Percentiles rank a stretch among this genome's conserved stretches.
These are phyloP conservation scores for Cebidichthys violaceus DNA, from an alignment of 2,113 vertebrate genomes.

Conservation along the genomic window DNA sequence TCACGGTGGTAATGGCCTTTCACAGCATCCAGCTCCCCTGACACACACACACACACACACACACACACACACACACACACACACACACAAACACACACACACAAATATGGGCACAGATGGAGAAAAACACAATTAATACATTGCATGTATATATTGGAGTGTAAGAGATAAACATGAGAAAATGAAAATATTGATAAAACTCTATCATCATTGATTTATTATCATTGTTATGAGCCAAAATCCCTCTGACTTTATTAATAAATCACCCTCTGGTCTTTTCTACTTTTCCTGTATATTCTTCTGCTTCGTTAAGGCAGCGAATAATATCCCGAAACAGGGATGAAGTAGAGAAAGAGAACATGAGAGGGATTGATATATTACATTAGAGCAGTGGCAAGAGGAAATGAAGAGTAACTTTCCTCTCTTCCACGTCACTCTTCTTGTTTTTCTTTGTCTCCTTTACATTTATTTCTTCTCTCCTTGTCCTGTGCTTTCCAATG, in stretches of 20 bases:
- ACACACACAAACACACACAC: no score
- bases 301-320: background rate
- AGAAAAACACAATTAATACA: constrained; percentile 1
- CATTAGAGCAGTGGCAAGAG: background rate
- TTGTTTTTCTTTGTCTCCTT: background rate
- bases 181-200: background rate
- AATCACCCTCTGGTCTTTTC: background rate
- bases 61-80: constrained; percentile 22
- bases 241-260: background rate
- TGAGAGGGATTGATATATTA: background rate
- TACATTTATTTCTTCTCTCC: background rate
- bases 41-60: constrained; percentile 41
- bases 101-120: constrained; percentile 21
- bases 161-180: no score
- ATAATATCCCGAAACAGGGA: background rate
- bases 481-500: constrained; percentile 11
- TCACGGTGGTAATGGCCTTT: constrained; percentile 80
- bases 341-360: background rate
- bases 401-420: background rate
- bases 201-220: no score
- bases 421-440: background rate
- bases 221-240: background rate
- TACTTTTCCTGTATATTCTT: background rate
- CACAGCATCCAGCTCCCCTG: constrained; percentile 69
- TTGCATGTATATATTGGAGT: background rate